These are phyloP conservation scores for Grammomys dolichurus DNA, from an alignment of 2,113 vertebrate species.

Conservation along the genomic window DNA sequence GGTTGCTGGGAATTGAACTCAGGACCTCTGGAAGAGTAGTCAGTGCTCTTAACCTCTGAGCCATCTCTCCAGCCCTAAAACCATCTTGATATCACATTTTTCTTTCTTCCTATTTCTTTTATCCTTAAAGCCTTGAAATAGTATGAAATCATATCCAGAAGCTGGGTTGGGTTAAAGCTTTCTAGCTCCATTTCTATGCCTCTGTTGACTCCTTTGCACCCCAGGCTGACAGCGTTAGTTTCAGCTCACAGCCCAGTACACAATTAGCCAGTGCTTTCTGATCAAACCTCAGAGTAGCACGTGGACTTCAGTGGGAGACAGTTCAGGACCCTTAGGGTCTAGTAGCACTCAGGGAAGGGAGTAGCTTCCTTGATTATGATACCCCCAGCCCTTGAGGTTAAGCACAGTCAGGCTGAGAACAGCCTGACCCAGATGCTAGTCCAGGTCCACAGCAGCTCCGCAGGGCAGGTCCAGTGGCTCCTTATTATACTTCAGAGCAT, in stretches of 20 bases:
- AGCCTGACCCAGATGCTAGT: fast-evolving
- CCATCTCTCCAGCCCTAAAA: no score
- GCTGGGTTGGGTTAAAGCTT: not conserved
- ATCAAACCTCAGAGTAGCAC: not conserved
- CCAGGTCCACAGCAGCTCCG: fast-evolving
- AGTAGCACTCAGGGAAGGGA: not conserved
- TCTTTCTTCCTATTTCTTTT: not conserved
- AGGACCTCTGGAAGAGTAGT: no score
- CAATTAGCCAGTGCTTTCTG: not conserved
- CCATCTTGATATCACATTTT: fast-evolving
- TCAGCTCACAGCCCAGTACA: not conserved
- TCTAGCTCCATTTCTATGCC: not conserved
- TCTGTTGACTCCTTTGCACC: not conserved
- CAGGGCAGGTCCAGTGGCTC: not conserved
- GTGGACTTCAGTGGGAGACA: not conserved
- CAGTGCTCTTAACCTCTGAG: no score
- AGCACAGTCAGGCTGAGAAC: not conserved
- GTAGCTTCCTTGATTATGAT: not conserved
- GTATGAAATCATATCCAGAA: not conserved
- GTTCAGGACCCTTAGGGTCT: no score
- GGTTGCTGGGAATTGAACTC: no score
- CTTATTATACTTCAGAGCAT: fast-evolving
- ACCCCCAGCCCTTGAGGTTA: not conserved
- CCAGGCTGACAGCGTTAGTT: not conserved
- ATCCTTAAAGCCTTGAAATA: not conserved